Percentiles rank a stretch among this genome's conserved stretches.
Evolutionary conservation across 2,113 vertebrate species (phyloP).

Genomic region (Petaurus breviceps): DNA sequence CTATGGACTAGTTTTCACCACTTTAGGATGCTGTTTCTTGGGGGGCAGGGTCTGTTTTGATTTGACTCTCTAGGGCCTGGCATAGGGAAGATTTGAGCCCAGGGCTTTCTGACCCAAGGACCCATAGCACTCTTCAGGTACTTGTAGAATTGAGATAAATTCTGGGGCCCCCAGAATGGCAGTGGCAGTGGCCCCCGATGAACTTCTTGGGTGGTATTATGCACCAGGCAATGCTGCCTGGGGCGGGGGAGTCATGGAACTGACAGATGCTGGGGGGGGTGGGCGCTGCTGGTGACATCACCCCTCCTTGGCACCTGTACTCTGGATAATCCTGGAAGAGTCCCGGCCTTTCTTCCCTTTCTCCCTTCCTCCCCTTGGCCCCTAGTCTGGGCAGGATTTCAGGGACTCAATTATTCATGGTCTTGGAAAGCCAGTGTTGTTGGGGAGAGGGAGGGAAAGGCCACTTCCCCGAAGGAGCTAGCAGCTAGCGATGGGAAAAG

Average conservation of each 20-base stretch:
- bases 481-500: constrained; percentile 26
- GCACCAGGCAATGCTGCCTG: not conserved
- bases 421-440: constrained; percentile 57
- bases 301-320: constrained; percentile 46
- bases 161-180: not conserved
- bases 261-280: not conserved
- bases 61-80: not conserved
- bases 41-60: not conserved
- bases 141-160: not conserved
- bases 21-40: not conserved
- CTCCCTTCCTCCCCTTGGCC: not conserved
- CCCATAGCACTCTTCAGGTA: not conserved
- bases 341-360: not conserved
- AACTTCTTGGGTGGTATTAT: not conserved
- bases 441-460: not conserved
- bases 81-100: not conserved
- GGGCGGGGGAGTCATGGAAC: not conserved
- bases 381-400: constrained; percentile 59
- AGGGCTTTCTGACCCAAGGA: not conserved
- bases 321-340: not conserved
- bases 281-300: constrained; percentile 51
- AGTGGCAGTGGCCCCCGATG: not conserved
- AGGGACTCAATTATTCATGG: constrained; percentile 75
- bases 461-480: constrained; percentile 67
- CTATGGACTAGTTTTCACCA: not conserved